Base-by-base conservation (phyloP, 2,888 invertebrate genomes). In the Dendrolimus houi region DNA sequence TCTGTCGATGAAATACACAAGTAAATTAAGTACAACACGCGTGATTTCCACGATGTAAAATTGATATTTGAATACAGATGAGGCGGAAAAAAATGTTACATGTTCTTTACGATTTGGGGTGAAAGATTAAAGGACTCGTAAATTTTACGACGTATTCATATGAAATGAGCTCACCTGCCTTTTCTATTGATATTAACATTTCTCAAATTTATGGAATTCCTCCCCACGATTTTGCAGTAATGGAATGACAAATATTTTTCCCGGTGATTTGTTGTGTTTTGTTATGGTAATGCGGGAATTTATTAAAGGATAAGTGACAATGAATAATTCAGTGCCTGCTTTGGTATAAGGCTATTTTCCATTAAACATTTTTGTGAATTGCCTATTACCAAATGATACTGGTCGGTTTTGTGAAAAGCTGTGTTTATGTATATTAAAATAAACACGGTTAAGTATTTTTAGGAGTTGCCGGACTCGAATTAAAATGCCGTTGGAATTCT, bases 91-190 rank as follows among this genome's bases (percentile, higher is more conserved):
- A 66, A 67, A 47, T 63, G 55, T 68, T 63, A 63, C 64, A 66
- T 64, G 66, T 62, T 55, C 58, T 70, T 68, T 70, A 69, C 66
- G 68, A 71, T 65, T 70, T 64, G 64, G 66, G 66, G 63, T 64
- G 65, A 64, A 66, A 74, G 71, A 73, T 74, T 72, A 73, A 72
- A 71, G 64, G 57, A 57, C 61, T 60, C 65, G 62, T 73, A 68
- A 71, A 72, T 61, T 69, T 73, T 69, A 64, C 65, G 68, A 66
- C 61, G 60, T 70, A 69, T 66, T 72, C 68, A 70, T 72, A 68
- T 62, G 64, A 68, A 70, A 75, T 68, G 75, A 69, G 68, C 66
- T 66, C 67, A 68, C 68, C 69, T 64, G 69, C 59, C 60, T 61
- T 61, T 62, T 58, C 62, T 64, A 70, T 69, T 68, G 69, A 69